Percentiles rank a stretch among this genome's conserved stretches.
Conservation (phyloP, 2,888 invertebrate species). For the Hypomecis atomaria region DNA sequence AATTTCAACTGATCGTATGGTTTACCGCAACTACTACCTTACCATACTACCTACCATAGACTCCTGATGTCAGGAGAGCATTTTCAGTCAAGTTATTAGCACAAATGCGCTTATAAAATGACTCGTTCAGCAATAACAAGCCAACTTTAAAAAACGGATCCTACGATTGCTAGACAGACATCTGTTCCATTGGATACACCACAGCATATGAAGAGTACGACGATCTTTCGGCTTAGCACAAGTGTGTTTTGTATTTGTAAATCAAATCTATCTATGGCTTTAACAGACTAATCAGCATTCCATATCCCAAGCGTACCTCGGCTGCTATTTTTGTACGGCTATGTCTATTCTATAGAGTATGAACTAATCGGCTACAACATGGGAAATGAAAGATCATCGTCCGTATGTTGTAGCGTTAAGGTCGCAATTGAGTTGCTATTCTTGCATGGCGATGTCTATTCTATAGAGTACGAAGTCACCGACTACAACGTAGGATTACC, state of each 20-base stretch:
- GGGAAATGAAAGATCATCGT: slow-evolving; percentile 4
- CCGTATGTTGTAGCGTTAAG: slow-evolving; percentile 8
- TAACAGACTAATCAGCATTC: neutral
- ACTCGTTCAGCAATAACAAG: neutral
- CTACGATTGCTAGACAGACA: too few species aligned
- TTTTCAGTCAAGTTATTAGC: neutral
- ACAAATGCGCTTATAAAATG: neutral
- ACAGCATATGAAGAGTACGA: too few species aligned
- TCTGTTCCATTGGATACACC: too few species aligned
- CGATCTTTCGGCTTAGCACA: too few species aligned
- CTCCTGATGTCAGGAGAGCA: neutral
- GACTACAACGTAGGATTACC: too few species aligned
- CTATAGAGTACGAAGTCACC: too few species aligned
- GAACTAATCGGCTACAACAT: neutral
- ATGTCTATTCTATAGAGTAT: slow-evolving; percentile 4
- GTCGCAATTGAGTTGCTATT: too few species aligned
- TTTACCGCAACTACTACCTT: neutral
- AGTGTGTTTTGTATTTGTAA: too few species aligned
- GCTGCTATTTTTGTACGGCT: neutral
- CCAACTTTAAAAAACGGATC: neutral
- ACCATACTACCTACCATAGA: too few species aligned
- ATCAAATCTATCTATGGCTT: neutral
- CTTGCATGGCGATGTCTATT: too few species aligned
- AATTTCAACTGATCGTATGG: neutral
- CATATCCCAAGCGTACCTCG: neutral